phyloP scores from a whole-genome alignment of 1,140 invertebrate genomes.

The Temnothorax nylanderi region DNA sequence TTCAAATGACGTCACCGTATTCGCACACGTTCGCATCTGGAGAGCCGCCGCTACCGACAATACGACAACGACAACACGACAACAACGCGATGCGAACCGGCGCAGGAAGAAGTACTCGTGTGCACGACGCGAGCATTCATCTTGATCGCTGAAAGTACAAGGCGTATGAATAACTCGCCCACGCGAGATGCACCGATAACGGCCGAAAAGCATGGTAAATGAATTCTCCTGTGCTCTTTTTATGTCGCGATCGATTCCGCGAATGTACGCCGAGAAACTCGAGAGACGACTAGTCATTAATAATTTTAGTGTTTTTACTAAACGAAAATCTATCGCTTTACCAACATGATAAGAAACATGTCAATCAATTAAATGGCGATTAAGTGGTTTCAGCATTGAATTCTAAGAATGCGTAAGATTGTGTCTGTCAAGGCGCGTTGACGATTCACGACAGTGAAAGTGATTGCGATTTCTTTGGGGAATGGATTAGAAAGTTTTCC shows the following conservation, averaged over 20 bases:
- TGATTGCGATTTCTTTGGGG: not conserved
- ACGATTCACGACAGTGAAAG: constrained; percentile 14
- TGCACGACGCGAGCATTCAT: not conserved
- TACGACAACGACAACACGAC: not conserved
- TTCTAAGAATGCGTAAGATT: not conserved
- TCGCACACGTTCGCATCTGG: not conserved
- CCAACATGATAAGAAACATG: not conserved
- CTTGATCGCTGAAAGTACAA: constrained; percentile 8
- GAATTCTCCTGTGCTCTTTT: not conserved
- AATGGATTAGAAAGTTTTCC: constrained; percentile 16
- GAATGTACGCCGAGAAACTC: not conserved
- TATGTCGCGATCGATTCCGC: not conserved
- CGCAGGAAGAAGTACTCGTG: not conserved
- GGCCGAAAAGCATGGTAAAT: not conserved
- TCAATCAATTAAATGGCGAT: not conserved
- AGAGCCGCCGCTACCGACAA: not conserved
- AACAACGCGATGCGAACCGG: not conserved
- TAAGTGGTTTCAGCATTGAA: not conserved
- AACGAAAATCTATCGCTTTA: not conserved
- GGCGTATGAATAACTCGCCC: not conserved
- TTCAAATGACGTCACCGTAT: constrained; percentile 43
- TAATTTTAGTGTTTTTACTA: not conserved
- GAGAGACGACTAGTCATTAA: not conserved
- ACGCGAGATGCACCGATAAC: constrained; percentile 34
- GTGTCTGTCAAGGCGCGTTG: not conserved